These are phyloP conservation scores for Cristatella mucedo DNA, from an alignment of 2,888 invertebrate species.

Conservation along the genomic window DNA sequence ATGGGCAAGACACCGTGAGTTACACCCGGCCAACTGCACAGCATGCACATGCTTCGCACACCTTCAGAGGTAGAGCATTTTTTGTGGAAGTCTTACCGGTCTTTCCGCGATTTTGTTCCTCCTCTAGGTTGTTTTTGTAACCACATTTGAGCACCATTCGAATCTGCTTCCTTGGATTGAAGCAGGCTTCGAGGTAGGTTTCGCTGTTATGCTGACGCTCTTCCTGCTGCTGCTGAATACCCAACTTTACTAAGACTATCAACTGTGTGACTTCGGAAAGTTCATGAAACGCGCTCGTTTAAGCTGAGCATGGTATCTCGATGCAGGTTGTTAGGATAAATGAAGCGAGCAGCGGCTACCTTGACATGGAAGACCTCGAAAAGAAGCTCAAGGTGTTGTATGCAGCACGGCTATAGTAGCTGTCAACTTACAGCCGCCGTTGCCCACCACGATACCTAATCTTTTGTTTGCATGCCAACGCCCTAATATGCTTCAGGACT, in stretches of 20 bases:
- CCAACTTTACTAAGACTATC: too few relatives aligned
- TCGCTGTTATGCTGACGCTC: neutral
- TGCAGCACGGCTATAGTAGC: too few relatives aligned
- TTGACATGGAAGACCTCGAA: slow-evolving; percentile 16
- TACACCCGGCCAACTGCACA: too few relatives aligned
- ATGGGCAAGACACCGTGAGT: too few relatives aligned
- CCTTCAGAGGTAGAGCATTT: too few relatives aligned
- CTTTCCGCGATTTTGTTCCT: neutral
- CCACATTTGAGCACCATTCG: slow-evolving; percentile 13
- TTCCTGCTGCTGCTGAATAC: neutral
- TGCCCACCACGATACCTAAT: too few relatives aligned
- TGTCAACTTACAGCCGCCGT: neutral
- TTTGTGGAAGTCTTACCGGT: too few relatives aligned
- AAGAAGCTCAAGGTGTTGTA: slow-evolving; percentile 16
- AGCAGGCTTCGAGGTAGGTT: slow-evolving; percentile 10
- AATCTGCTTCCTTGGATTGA: slow-evolving; percentile 14
- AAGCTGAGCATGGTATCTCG: too few relatives aligned
- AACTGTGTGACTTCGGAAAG: too few relatives aligned
- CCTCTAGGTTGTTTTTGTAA: slow-evolving; percentile 12
- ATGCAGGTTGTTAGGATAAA: slow-evolving; percentile 13
- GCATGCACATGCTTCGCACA: too few relatives aligned
- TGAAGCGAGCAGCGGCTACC: slow-evolving; percentile 15
- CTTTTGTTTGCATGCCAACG: neutral
- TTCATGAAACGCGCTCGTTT: too few relatives aligned
- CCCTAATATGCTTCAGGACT: neutral